Conservation (phyloP, 2,888 invertebrate species). For the Aleiodes alternator region DNA sequence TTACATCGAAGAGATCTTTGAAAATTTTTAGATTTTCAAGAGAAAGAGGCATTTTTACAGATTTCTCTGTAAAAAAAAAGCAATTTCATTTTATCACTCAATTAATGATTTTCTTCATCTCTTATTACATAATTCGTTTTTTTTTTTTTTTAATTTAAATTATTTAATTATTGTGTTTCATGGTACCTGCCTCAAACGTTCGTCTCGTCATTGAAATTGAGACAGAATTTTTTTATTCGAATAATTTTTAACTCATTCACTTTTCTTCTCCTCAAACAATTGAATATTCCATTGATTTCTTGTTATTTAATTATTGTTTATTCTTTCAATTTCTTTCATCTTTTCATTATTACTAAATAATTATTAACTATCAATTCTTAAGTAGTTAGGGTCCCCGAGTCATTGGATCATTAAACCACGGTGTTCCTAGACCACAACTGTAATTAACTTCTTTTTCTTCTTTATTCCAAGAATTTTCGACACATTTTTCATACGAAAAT, state of each 20-base stretch:
- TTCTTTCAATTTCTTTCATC: slow-evolving; percentile 30
- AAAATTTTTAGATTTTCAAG: too few species aligned
- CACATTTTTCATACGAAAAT: background rate
- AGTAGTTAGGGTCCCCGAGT: slow-evolving; percentile 64
- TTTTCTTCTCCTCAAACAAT: slow-evolving; percentile 18
- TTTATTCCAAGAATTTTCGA: background rate
- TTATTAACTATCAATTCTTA: slow-evolving; percentile 34
- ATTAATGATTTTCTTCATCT: too few species aligned
- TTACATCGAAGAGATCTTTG: too few species aligned
- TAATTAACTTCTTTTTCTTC: slow-evolving; percentile 7
- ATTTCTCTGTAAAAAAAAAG: too few species aligned
- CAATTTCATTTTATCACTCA: too few species aligned
- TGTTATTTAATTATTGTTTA: slow-evolving; percentile 25
- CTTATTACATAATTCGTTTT: too few species aligned
- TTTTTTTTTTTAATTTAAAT: too few species aligned
- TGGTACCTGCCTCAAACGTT: too few species aligned
- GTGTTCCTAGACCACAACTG: slow-evolving; percentile 47
- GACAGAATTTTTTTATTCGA: too few species aligned
- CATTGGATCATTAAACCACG: slow-evolving; percentile 53
- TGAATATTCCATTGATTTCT: slow-evolving; percentile 58
- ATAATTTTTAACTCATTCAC: slow-evolving; percentile 41
- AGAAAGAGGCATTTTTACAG: too few species aligned
- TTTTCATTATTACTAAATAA: slow-evolving; percentile 3
- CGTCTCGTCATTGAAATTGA: too few species aligned
- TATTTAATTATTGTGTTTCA: too few species aligned